Evolutionary conservation across 1,140 invertebrate species (phyloP).

Genomic region (Parapsyche elsis): DNA sequence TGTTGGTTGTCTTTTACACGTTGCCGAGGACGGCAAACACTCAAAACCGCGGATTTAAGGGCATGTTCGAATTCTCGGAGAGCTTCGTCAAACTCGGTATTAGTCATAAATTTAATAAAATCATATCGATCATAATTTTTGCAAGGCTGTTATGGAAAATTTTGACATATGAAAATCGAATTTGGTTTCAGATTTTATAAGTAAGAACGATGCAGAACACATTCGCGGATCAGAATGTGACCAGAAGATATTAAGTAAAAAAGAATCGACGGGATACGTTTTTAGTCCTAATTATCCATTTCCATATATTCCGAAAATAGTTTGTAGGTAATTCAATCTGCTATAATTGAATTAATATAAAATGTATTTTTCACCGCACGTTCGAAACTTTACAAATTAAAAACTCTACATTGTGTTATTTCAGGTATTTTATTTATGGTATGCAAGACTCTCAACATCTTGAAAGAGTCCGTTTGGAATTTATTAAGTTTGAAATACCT

Average conservation of each 20-base stretch:
- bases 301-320: conserved; percentile 92
- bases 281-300: conserved; percentile 96
- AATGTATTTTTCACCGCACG: too few species aligned
- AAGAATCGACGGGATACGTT: conserved; percentile 89
- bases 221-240: conserved; percentile 97
- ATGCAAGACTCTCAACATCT: conserved; percentile 95
- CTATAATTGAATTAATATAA: too few species aligned
- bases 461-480: conserved; percentile 90
- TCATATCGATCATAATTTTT: neutral
- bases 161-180: neutral
- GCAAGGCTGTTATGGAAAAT: too few species aligned
- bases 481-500: conserved; percentile 90
- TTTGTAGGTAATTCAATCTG: conserved; percentile 75
- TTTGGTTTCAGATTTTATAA: conserved; percentile 87
- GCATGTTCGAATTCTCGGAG: conserved; percentile 95
- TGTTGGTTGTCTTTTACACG: conserved; percentile 91
- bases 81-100: conserved; percentile 95
- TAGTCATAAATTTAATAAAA: conserved; percentile 49
- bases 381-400: too few species aligned
- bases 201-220: conserved; percentile 89
- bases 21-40: conserved; percentile 88
- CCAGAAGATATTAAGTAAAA: conserved; percentile 94
- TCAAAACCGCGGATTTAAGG: conserved; percentile 95
- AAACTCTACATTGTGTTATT: conserved; percentile 49
- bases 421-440: conserved; percentile 95